A percentile compares a stretch with the other conserved stretches of the same genome.
These are phyloP conservation scores for Hypena proboscidalis DNA, from an alignment of 2,888 invertebrate species.

Conservation along the genomic window DNA sequence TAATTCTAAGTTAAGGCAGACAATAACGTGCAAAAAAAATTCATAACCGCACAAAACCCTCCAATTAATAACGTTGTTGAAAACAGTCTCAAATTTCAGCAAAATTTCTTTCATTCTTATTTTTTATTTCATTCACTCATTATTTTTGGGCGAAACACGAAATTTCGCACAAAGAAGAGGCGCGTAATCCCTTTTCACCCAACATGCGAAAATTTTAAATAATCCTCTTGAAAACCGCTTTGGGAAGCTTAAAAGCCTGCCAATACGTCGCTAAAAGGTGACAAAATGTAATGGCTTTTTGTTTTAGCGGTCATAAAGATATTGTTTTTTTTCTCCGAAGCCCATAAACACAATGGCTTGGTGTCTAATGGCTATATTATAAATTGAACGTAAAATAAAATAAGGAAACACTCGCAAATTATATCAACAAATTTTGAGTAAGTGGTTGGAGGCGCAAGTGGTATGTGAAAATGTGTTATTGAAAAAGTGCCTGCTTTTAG, in stretches of 20 bases:
- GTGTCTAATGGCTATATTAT: too few relatives aligned
- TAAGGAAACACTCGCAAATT: too few relatives aligned
- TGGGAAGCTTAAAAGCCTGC: slow-evolving; percentile 41
- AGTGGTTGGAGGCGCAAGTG: too few relatives aligned
- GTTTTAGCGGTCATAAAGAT: slow-evolving; percentile 15
- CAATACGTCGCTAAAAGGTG: slow-evolving; percentile 32
- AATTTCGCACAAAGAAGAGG: slow-evolving; percentile 1
- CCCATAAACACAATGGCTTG: too few relatives aligned
- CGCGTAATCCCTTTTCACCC: slow-evolving; percentile 13
- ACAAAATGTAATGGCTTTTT: slow-evolving; percentile 27
- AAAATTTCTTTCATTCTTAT: not conserved
- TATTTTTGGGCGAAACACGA: slow-evolving; percentile 1
- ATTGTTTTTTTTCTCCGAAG: slow-evolving; percentile 17
- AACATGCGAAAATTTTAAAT: slow-evolving; percentile 15
- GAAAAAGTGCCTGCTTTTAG: too few relatives aligned
- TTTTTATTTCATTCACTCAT: slow-evolving; percentile 5
- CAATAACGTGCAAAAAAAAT: too few relatives aligned
- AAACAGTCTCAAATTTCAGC: not conserved
- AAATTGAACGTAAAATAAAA: too few relatives aligned
- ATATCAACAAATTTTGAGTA: too few relatives aligned
- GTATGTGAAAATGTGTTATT: too few relatives aligned
- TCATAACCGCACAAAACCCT: not conserved
- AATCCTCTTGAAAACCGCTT: slow-evolving; percentile 21
- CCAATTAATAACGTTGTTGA: slow-evolving; percentile 4
- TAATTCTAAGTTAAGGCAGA: too few relatives aligned